Evolutionary conservation across 92 coral and sea anemone species (phyloP).

Genomic region (Palythoa grandis): DNA sequence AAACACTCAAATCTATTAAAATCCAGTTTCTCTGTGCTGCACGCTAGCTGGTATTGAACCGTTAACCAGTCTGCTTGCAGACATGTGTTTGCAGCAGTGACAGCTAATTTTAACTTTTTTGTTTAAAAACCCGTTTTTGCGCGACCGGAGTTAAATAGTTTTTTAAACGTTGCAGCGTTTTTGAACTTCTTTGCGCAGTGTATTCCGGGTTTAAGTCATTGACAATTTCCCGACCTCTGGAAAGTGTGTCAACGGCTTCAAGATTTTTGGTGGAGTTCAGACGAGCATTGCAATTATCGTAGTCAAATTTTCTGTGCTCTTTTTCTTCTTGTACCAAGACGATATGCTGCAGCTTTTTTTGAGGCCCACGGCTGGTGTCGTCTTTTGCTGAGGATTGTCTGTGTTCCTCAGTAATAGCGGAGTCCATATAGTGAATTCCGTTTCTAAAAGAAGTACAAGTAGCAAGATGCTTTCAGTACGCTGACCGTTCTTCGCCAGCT

Average conservation of each 20-base stretch:
- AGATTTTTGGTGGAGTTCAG: neutral
- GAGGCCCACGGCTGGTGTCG: neutral
- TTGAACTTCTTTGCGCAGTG: neutral
- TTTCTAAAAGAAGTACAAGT: slow-evolving; percentile 1
- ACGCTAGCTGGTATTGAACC: neutral
- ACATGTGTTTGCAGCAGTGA: neutral
- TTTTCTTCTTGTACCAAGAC: neutral
- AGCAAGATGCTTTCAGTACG: neutral
- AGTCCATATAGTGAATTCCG: neutral
- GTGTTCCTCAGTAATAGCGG: neutral
- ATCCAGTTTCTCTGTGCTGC: neutral
- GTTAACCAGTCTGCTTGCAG: neutral
- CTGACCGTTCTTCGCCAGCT: neutral
- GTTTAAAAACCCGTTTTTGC: neutral
- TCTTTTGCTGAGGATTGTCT: neutral
- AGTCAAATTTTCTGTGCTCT: neutral
- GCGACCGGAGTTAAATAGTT: too few relatives aligned
- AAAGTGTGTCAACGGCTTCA: neutral
- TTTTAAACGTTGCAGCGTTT: neutral
- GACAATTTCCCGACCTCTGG: neutral
- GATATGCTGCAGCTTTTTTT: neutral
- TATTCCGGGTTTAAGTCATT: neutral
- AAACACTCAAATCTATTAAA: neutral
- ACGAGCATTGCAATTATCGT: neutral
- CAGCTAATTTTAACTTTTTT: neutral